Conservation (phyloP, 2,888 invertebrate species). For the Ichneumoninae sp. region DNA sequence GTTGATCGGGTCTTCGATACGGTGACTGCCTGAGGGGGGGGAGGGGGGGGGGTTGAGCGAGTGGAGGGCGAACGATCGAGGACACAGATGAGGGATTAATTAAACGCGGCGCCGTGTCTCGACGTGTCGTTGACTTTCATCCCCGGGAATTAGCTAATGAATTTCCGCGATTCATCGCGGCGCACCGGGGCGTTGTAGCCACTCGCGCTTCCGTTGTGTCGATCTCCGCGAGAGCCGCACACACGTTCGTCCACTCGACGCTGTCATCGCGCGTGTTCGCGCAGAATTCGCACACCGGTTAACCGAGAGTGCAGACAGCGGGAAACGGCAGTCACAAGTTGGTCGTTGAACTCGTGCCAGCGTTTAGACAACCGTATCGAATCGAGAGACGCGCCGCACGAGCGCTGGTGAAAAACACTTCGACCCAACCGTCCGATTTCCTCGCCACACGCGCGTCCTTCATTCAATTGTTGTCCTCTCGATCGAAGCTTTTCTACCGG, state of each 20-base stretch:
- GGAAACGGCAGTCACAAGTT: constrained; percentile 30
- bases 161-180: constrained; percentile 45
- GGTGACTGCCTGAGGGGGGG: neutral
- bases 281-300: constrained; percentile 5
- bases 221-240: neutral
- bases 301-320: neutral
- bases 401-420: constrained; percentile 9
- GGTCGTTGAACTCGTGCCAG: constrained; percentile 61
- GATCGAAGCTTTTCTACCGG: constrained; percentile 24
- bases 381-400: constrained; percentile 29
- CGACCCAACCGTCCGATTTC: neutral
- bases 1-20: constrained; percentile 53
- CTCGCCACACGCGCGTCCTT: neutral
- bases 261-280: neutral
- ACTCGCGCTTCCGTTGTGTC: neutral
- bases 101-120: constrained; percentile 59
- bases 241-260: neutral
- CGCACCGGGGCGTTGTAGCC: neutral
- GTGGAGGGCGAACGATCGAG: constrained; percentile 9
- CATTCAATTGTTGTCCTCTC: constrained; percentile 48
- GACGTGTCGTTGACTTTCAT: constrained; percentile 50
- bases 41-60: neutral
- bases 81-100: constrained; percentile 42
- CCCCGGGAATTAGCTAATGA: constrained; percentile 63
- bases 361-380: constrained; percentile 27